These are phyloP conservation scores for Parnassius glacialis DNA, from an alignment of 2,888 invertebrate genomes.

Conservation along the genomic window DNA sequence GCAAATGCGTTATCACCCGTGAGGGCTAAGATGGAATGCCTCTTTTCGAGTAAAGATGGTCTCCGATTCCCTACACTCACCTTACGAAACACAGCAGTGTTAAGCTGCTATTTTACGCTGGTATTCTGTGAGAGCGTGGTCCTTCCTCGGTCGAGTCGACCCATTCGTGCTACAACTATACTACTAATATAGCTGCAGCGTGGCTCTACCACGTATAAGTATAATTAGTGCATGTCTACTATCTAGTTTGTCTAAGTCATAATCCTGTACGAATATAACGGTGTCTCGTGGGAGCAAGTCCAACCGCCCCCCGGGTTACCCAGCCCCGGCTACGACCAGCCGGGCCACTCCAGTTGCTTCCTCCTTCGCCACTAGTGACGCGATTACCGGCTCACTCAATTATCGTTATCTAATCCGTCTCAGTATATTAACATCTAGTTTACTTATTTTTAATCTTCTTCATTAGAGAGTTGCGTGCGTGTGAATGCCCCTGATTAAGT, in stretches of 20 bases:
- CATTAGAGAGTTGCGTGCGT: background rate
- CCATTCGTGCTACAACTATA: no score
- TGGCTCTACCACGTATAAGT: no score
- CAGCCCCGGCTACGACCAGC: slow-evolving; percentile 4
- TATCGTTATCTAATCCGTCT: slow-evolving; percentile 15
- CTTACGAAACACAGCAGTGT: no score
- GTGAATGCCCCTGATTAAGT: slow-evolving; percentile 1
- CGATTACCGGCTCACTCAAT: slow-evolving; percentile 13
- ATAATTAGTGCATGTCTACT: background rate
- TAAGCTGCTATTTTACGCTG: no score
- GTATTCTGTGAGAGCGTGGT: no score
- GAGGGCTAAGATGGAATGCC: no score
- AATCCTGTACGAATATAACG: background rate
- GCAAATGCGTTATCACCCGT: no score
- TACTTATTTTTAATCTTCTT: slow-evolving; percentile 1
- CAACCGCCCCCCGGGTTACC: slow-evolving; percentile 9
- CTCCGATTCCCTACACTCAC: no score
- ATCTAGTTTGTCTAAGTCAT: background rate
- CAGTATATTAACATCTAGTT: slow-evolving; percentile 8
- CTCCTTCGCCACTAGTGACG: slow-evolving; percentile 3
- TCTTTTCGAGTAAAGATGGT: no score
- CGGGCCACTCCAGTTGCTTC: slow-evolving; percentile 2
- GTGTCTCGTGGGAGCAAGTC: slow-evolving; percentile 17
- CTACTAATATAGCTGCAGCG: no score
- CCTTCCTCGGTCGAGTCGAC: no score